Base-by-base conservation (phyloP, 2,888 invertebrate genomes). In the Archips crataeganus region DNA sequence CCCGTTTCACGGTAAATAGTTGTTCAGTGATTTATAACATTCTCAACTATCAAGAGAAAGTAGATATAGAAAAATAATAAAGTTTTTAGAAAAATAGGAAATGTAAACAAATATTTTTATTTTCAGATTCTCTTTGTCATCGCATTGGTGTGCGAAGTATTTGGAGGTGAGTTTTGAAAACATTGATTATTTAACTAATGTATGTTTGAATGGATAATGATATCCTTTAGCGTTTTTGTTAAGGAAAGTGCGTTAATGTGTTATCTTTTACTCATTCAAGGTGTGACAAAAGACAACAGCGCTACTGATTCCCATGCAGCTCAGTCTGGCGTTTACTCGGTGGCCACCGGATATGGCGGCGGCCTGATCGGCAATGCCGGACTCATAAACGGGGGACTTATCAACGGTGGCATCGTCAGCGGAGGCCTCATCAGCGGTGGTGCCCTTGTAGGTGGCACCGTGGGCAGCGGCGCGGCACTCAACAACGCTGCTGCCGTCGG, bases 101-200 rank as follows among this genome's bases (percentile, higher is more conserved):
- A 36, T 64, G 3, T 42, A 39, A 39, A 71, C n/a, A 11, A 15
- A 11, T 45, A 32, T 65, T 70, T 71, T 60, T 51, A 71, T 39
- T 90, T 89, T 71, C 89, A 94, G 94, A 89, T 93, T 85, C 82
- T 94, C 82, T 91, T 94, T 81, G 89, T 93, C 85, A 85, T 94
- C 89, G 93, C 92, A 78, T 85, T 90, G 80, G 91, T 89, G 85
- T 91, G 87, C 84, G 91, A 85, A 85, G 90, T 87, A 74, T 84
- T 87, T 77, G 93, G 90, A 87, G 91, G 93, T 93, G 76, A 88
- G 86, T 81, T 67, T 32, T 0, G 61, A 34, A n/a, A 60, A 10
- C 32, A 32, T 4, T 39, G 4, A 39, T 39, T 39, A 2, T 6
- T 36, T 36, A 39, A 6, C 4, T 39, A 6, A 39, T 39, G 6